These are phyloP conservation scores for Polymixis lichenea DNA, from an alignment of 2,888 invertebrate genomes.

Conservation along the genomic window DNA sequence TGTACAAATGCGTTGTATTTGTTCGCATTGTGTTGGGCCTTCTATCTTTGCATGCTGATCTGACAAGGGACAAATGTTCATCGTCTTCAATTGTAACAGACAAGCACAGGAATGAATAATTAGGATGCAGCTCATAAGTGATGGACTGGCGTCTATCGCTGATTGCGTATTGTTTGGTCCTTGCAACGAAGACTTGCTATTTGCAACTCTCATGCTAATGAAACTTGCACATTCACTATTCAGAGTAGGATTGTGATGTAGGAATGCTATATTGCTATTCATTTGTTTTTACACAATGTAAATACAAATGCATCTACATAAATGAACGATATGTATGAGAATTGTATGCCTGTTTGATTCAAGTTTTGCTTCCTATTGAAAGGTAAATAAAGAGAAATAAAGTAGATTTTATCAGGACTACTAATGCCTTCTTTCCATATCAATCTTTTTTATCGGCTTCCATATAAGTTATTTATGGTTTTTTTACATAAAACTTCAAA, in stretches of 20 bases:
- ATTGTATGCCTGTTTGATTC: not conserved
- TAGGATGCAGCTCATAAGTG: constrained; percentile 31
- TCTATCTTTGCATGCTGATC: constrained; percentile 36
- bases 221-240: constrained; percentile 44
- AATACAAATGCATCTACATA: not conserved
- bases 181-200: constrained; percentile 41
- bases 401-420: constrained; percentile 14
- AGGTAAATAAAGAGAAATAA: not conserved
- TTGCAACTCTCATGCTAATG: constrained; percentile 59
- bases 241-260: constrained; percentile 31
- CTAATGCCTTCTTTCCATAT: not conserved
- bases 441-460: not conserved
- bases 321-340: not conserved
- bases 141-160: constrained; percentile 37
- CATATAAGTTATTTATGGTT: not conserved
- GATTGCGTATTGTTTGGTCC: constrained; percentile 58
- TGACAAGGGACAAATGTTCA: constrained; percentile 44
- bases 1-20: constrained; percentile 36
- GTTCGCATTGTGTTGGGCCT: constrained; percentile 16
- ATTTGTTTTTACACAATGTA: not conserved
- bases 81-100: constrained; percentile 10
- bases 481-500: too few relatives aligned
- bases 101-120: constrained; percentile 34
- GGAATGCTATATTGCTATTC: constrained; percentile 15
- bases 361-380: constrained; percentile 12